Conservation (phyloP, 2,113 vertebrate genomes). For the Vireo altiloquus region DNA sequence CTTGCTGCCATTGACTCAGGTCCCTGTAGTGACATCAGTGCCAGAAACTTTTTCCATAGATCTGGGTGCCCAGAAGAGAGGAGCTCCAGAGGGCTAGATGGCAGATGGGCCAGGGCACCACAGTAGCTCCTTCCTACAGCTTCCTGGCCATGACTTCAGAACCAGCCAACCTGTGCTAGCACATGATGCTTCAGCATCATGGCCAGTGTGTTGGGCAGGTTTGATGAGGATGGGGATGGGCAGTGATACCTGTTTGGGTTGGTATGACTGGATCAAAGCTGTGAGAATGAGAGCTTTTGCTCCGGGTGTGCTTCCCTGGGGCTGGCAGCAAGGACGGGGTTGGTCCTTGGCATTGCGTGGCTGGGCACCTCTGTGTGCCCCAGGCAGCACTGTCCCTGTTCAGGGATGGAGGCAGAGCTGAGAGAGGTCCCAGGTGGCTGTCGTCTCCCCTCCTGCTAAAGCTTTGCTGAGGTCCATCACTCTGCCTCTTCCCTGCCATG, state of each 20-base stretch:
- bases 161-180: neutral
- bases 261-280: neutral
- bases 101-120: neutral
- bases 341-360: neutral
- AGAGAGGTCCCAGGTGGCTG: neutral
- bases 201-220: neutral
- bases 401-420: neutral
- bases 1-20: neutral
- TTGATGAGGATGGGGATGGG: neutral
- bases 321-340: neutral
- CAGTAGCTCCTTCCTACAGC: neutral
- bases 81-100: neutral
- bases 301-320: neutral
- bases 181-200: neutral
- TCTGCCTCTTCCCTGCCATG: neutral
- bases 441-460: neutral
- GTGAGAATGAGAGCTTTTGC: neutral
- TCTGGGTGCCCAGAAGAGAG: neutral
- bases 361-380: fast-evolving
- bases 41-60: neutral
- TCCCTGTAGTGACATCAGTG: neutral
- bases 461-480: neutral
- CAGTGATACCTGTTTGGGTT: neutral
- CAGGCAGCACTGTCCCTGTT: neutral
- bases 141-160: neutral